Conservation (phyloP, 2,113 vertebrate genomes). For the Hucho hucho region DNA sequence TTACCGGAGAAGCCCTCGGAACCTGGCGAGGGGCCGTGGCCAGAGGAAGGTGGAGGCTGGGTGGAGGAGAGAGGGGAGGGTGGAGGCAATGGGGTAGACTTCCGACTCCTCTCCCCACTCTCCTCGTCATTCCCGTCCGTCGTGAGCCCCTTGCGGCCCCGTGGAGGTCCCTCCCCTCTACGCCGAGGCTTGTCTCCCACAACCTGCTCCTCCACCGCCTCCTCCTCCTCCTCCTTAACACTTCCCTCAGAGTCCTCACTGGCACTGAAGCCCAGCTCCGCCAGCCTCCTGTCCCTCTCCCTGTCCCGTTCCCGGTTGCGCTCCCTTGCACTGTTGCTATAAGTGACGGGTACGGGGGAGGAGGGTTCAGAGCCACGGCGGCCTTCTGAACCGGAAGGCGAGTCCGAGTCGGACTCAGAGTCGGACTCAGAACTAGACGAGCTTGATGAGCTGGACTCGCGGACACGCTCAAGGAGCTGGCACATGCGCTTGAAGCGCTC, state of each 20-base stretch:
- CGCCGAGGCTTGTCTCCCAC: slow-evolving; percentile 54
- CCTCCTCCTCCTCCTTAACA: slow-evolving; percentile 55
- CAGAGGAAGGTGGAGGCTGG: slow-evolving; percentile 58
- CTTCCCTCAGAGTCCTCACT: slow-evolving; percentile 76
- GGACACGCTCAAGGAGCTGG: slow-evolving; percentile 83
- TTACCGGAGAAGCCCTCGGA: slow-evolving; percentile 49
- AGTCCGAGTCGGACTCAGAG: slow-evolving; percentile 80
- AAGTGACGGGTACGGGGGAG: slow-evolving; percentile 50
- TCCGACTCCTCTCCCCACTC: slow-evolving; percentile 58
- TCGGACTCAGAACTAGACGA: slow-evolving; percentile 86
- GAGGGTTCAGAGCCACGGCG: slow-evolving; percentile 51
- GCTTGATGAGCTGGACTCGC: slow-evolving; percentile 79
- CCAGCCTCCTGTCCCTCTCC: slow-evolving; percentile 66
- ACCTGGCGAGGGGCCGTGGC: slow-evolving; percentile 27
- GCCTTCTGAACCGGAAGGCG: slow-evolving; percentile 57
- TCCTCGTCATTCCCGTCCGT: slow-evolving; percentile 64
- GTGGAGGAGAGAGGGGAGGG: slow-evolving; percentile 75
- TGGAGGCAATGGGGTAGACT: slow-evolving; percentile 55
- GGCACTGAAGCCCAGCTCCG: slow-evolving; percentile 80
- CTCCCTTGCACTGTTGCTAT: slow-evolving; percentile 55
- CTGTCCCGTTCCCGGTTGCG: slow-evolving; percentile 59
- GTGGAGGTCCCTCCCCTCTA: slow-evolving; percentile 34
- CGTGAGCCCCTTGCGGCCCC: slow-evolving; percentile 51
- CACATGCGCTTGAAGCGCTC: slow-evolving; percentile 92
- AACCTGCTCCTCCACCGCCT: slow-evolving; percentile 56